These are phyloP conservation scores for Calameuta idolon DNA, from an alignment of 2,888 invertebrate species.

Conservation along the genomic window DNA sequence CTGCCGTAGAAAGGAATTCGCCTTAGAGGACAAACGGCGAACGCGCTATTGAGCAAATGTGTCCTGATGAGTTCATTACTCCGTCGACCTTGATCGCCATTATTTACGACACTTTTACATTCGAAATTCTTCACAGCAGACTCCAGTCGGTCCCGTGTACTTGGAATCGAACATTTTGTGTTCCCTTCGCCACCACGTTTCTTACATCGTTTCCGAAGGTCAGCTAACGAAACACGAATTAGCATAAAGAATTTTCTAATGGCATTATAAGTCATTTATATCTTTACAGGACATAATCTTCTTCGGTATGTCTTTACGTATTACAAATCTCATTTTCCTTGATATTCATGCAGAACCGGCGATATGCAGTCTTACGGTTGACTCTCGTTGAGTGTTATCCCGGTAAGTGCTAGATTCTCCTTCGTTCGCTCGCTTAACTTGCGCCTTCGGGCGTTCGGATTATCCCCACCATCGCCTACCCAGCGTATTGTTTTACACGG, in stretches of 20 bases:
- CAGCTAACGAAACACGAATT: conserved; percentile 15
- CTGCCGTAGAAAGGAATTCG: neutral
- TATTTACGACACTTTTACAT: neutral
- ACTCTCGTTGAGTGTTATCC: too few relatives aligned
- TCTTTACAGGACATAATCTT: too few relatives aligned
- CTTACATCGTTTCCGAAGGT: neutral
- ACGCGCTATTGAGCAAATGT: conserved; percentile 7
- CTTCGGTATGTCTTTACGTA: neutral
- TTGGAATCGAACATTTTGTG: neutral
- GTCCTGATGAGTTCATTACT: neutral
- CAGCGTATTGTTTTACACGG: too few relatives aligned
- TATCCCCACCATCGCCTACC: too few relatives aligned
- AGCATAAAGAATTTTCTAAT: conserved; percentile 34
- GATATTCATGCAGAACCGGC: neutral
- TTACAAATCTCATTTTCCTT: neutral
- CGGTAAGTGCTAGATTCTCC: too few relatives aligned
- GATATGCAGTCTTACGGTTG: neutral
- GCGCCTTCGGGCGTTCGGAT: too few relatives aligned
- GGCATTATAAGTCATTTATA: neutral
- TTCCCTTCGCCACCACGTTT: neutral
- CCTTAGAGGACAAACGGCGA: neutral
- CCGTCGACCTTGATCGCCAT: neutral
- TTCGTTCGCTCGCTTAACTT: too few relatives aligned
- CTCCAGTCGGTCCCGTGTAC: neutral
- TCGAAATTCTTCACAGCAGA: neutral